Base-by-base conservation (phyloP, 2,797 vertebrate genomes). In the Aeoliscus strigatus region DNA sequence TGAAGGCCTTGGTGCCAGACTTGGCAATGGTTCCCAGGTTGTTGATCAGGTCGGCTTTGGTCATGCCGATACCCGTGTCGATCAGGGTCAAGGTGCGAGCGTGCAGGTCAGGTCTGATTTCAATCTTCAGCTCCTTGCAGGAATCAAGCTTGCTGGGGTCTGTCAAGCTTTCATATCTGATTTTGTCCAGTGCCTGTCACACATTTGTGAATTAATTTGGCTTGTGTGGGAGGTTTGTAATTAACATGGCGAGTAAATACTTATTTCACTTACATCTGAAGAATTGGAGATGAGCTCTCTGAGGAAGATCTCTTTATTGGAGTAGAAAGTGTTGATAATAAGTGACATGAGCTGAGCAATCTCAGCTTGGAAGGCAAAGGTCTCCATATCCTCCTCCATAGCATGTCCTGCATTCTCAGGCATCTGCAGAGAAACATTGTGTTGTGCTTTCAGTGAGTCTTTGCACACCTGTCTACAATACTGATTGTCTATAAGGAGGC, bases 331-430 rank as follows among this genome's bases (percentile, higher is more conserved):
- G 63, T 88, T 87, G 57, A 85, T 88, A 26, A 90, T 84, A 8
- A 89, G 79, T 8, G 87, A 89, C 83, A 90, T 90, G 8, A 90
- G 64, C 79, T 90, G 88, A 73, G 78, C 83, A 8, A 85, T 89
- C 73, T 91, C 85, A 76, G 81, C 82, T 73, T 88, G 82, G 61
- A 88, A 90, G 41, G 85, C 77, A 66, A 83, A 80, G 46, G 73
- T 89, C 70, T 82, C 82, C 38, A 67, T 35, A 0, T 89, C 86
- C 24, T 89, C 85, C 73, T 81, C 81, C 80, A 79, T 67, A 10
- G 68, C 25, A 4, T 64, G 58, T 48, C 70, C 60, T 25, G 76
- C 52, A 14, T 69, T 79, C 61, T 82, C 85, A 53, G 74, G 79
- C 80, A 82, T 87, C 85, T 88, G 9, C 59, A 46, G 9, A 3